Evolutionary conservation across 2,888 invertebrate genomes (phyloP).

Genomic region (Timema podura): DNA sequence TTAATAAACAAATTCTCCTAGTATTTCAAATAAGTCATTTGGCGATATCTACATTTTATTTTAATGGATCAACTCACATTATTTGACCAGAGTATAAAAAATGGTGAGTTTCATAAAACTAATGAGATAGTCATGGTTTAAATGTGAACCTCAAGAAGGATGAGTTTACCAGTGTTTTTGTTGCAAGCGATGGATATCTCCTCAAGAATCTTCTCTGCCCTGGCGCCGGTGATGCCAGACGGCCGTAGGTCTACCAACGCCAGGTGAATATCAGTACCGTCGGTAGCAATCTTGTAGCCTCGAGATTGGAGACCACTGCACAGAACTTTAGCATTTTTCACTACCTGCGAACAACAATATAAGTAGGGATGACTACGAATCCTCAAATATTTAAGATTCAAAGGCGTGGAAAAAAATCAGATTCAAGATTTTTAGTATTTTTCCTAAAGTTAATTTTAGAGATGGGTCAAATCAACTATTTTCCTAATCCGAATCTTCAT

Average conservation of each 20-base stretch:
- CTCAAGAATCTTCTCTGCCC: constrained; percentile 86
- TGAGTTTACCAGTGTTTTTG: constrained; percentile 68
- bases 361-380: background rate
- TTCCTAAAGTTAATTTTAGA: too few species aligned
- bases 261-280: constrained; percentile 93
- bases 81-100: too few species aligned
- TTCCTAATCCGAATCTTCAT: too few species aligned
- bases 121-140: too few species aligned
- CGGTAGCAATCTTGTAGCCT: constrained; percentile 78
- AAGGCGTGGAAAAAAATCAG: background rate
- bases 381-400: background rate
- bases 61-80: too few species aligned
- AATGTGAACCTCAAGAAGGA: too few species aligned
- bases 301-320: constrained; percentile 61
- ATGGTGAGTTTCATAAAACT: too few species aligned
- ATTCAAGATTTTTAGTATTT: too few species aligned
- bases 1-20: too few species aligned
- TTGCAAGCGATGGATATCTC: constrained; percentile 91
- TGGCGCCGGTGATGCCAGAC: constrained; percentile 73
- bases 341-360: constrained; percentile 47
- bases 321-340: constrained; percentile 75
- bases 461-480: too few species aligned
- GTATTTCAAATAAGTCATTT: too few species aligned
- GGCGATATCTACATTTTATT: too few species aligned
- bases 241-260: constrained; percentile 79